Evolutionary conservation across 1,140 invertebrate genomes (phyloP), one percentile per base, ranked within the genome.

Genomic region (Eriocheir sinensis): DNA sequence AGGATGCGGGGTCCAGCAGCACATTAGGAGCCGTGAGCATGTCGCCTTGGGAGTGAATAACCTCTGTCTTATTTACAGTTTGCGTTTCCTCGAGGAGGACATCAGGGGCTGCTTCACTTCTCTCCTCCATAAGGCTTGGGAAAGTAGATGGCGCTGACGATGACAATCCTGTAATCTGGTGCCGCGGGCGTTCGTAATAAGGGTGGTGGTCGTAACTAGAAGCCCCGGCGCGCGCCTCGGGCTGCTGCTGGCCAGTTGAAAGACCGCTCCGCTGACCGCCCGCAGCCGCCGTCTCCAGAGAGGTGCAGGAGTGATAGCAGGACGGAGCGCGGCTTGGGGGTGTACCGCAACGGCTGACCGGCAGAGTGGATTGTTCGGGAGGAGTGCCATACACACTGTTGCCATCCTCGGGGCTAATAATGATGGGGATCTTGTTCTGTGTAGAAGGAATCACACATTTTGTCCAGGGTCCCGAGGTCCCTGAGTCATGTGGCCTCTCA

Each of bases 381-480:
- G 89, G 89, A 6, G 89, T 90, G 21, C 89, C 89, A 17, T 90
- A 90, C 0, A 17, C 21, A 34, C 86, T 89, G 15, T 30, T 89
- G 44, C 40, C 32, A 17, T 40, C 44, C 38, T 44, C 44, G 0
- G 86, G 36, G 41, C n/a, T 34, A 40, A 41, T 48, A 89, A 38
- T 30, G 8, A 38, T 41, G 34, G 86, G 4, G 44, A n/a, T n/a
- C n/a, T n/a, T 89, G 86, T 21, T 30, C 4, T n/a, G 86, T 12
- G 34, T 0, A n/a, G 9, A n/a, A 72, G 60, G 27, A 72, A 72
- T n/a, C 17, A n/a, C n/a, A n/a, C n/a, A 4, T 21, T n/a, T 4
- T 72, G 60, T 72, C 21, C n/a, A n/a, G 21, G 12, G 0, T 72
- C 21, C 27, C 12, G 27, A n/a, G n/a, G n/a, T n/a, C n/a, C n/a